phyloP scores from a whole-genome alignment of 64 coral and sea anemone genomes.

The Stichodactyla helianthus region DNA sequence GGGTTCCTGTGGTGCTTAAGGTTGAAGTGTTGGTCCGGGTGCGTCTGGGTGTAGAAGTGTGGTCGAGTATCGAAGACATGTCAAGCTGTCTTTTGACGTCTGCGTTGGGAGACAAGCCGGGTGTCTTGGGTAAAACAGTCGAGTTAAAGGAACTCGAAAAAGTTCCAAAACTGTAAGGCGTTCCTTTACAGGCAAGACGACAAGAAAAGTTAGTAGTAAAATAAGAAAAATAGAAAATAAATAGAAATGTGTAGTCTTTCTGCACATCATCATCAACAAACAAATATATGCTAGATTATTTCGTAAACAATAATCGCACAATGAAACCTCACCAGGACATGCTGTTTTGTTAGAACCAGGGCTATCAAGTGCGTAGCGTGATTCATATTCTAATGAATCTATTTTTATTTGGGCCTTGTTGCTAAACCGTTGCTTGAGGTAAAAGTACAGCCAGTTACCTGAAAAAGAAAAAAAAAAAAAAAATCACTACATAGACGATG shows the following conservation, averaged over 20 bases:
- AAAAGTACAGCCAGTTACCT: slow-evolving; percentile 55
- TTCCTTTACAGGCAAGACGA: not conserved
- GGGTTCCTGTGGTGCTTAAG: not conserved
- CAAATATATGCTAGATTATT: not conserved
- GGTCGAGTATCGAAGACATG: slow-evolving; percentile 33
- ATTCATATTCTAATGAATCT: not conserved
- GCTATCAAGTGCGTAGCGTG: not conserved
- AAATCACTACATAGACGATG: too few species aligned
- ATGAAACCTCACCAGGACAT: not conserved
- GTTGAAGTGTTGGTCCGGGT: slow-evolving; percentile 3
- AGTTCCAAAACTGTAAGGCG: not conserved
- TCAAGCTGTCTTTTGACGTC: slow-evolving; percentile 38
- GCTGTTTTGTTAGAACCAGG: not conserved
- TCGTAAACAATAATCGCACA: not conserved
- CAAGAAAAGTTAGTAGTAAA: not conserved
- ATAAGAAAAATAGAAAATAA: not conserved
- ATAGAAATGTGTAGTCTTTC: too few species aligned
- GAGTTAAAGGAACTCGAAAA: not conserved
- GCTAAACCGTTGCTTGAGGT: not conserved
- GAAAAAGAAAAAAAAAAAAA: not conserved
- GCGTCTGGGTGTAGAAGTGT: slow-evolving; percentile 48
- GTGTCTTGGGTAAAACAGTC: not conserved
- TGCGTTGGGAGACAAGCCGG: not conserved
- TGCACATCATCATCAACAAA: not conserved
- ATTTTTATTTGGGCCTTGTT: not conserved